Evolutionary conservation across 2,797 vertebrate genomes (phyloP).

Genomic region (Amphiprion clarkii): DNA sequence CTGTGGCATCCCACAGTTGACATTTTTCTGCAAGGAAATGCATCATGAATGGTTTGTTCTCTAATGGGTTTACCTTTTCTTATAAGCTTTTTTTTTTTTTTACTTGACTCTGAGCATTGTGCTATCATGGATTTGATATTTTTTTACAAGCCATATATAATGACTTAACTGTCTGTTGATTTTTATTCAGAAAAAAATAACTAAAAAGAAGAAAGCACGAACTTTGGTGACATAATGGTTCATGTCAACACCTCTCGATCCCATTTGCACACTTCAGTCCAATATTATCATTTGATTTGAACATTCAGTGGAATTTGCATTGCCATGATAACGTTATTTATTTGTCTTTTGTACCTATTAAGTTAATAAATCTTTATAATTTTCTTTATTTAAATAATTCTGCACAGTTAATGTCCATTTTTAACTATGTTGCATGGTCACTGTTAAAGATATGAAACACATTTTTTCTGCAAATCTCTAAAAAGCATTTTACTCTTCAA

Average conservation of each 20-base stretch:
- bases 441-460: conserved; percentile 1
- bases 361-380: conserved; percentile 76
- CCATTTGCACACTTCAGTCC: conserved; percentile 22
- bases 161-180: conserved; percentile 38
- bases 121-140: conserved; percentile 32
- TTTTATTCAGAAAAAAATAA: not conserved
- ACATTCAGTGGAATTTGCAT: conserved; percentile 19
- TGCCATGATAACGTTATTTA: conserved; percentile 55
- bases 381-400: conserved; percentile 51
- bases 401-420: not conserved
- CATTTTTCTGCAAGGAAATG: conserved; percentile 27
- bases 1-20: conserved; percentile 11
- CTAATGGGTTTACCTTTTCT: conserved; percentile 10
- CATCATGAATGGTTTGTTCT: conserved; percentile 26
- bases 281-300: conserved; percentile 40
- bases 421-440: not conserved
- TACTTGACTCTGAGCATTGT: conserved; percentile 26
- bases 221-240: not conserved
- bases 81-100: conserved; percentile 13
- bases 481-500: not conserved
- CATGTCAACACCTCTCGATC: not conserved
- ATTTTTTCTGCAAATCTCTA: not conserved
- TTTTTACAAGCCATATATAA: conserved; percentile 29
- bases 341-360: conserved; percentile 71
- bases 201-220: not conserved